Conservation (phyloP, 1,140 invertebrate species). For the Hyposmocoma kahamanoa region DNA sequence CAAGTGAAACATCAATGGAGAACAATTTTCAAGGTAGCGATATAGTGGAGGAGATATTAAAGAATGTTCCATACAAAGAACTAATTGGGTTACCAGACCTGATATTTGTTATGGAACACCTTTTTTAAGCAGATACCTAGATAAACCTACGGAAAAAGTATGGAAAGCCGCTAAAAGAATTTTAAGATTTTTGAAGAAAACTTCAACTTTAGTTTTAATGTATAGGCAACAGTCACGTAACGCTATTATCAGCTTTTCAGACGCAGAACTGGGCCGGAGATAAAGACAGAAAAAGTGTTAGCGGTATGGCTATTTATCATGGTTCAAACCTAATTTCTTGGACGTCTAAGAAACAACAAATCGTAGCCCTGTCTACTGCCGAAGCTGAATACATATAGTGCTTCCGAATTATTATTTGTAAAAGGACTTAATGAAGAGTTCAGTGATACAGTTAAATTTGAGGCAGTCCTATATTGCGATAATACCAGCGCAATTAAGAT, state of each 20-base stretch:
- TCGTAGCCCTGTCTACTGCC: neutral
- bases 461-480: no score
- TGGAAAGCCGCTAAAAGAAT: neutral
- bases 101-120: no score
- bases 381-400: neutral
- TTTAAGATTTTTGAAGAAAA: neutral
- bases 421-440: no score
- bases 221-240: neutral
- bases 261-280: neutral
- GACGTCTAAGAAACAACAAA: neutral
- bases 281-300: slow-evolving; percentile 1
- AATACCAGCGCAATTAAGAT: slow-evolving; percentile 4
- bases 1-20: no score
- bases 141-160: no score
- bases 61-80: no score
- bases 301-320: neutral
- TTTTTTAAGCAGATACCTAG: no score
- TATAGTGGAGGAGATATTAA: no score
- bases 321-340: neutral
- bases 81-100: no score
- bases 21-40: no score
- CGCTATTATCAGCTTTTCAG: neutral
- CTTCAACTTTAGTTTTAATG: neutral
- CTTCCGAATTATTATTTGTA: neutral
- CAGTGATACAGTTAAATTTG: no score